Evolutionary conservation across 2,797 vertebrate species (phyloP).

Genomic region (Gymnopithys bicolor): DNA sequence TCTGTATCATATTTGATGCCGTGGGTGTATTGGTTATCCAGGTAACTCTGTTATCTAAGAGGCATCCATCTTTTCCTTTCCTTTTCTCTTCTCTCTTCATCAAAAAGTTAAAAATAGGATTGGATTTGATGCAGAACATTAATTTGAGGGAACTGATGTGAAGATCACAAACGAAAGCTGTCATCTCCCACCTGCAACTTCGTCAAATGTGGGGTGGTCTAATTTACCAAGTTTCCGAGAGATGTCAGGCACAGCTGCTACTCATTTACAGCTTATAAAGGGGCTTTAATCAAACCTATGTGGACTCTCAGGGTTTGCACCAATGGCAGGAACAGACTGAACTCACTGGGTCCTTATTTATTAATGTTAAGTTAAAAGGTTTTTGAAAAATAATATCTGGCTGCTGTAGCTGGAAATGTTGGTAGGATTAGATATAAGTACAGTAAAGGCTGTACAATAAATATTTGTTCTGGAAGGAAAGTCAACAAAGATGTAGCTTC

Average conservation of each 20-base stretch:
- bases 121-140: conserved; percentile 3
- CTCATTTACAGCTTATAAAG: conserved; percentile 4
- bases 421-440: background rate
- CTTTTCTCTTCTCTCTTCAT: conserved; percentile 24
- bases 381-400: conserved; percentile 55
- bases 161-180: conserved; percentile 2
- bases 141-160: conserved; percentile 16
- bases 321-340: background rate
- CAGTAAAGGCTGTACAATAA: background rate
- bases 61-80: background rate
- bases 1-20: background rate
- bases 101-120: conserved; percentile 9
- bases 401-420: background rate
- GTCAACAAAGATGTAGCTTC: conserved; percentile 33
- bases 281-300: background rate
- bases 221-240: conserved; percentile 4
- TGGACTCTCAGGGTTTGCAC: background rate
- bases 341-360: background rate
- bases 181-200: conserved; percentile 20
- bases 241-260: conserved; percentile 1
- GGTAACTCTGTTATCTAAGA: conserved; percentile 2
- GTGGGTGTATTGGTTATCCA: background rate
- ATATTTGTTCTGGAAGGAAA: conserved; percentile 31
- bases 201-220: conserved; percentile 14
- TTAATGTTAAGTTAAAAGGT: background rate